Evolutionary conservation across 2,797 vertebrate genomes (phyloP).

Genomic region (Stomatorhinus walkeri): DNA sequence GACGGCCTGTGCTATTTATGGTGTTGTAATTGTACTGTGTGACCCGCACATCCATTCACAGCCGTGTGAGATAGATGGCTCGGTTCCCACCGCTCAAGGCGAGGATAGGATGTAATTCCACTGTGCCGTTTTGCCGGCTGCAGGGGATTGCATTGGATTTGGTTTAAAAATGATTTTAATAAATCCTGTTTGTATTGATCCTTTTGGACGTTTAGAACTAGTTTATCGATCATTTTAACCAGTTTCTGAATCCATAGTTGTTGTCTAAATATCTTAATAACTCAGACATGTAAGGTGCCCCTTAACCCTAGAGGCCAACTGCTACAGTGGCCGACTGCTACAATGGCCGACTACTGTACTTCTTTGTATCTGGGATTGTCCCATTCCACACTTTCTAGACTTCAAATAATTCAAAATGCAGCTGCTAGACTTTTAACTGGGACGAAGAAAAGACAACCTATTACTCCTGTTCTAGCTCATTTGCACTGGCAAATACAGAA

Average conservation of each 20-base stretch:
- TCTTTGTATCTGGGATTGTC: neutral
- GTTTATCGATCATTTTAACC: conserved; percentile 1
- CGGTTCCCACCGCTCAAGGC: neutral
- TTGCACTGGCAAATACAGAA: neutral
- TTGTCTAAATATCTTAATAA: neutral
- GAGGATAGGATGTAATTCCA: neutral
- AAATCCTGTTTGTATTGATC: conserved; percentile 20
- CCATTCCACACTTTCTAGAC: neutral
- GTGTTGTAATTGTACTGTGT: neutral
- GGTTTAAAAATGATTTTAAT: conserved; percentile 19
- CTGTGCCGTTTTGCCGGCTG: neutral
- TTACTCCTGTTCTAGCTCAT: neutral
- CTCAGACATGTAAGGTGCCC: neutral
- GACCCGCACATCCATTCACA: neutral
- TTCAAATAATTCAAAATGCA: neutral
- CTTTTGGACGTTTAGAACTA: conserved; percentile 3
- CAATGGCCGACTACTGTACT: neutral
- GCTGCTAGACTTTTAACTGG: neutral
- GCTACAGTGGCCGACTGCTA: neutral
- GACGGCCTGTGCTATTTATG: neutral
- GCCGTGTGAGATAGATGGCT: neutral
- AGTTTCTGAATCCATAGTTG: neutral
- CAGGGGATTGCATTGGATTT: conserved; percentile 21
- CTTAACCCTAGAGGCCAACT: neutral
- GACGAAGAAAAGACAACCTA: neutral